These are phyloP conservation scores for Morinoia aosen DNA, from an alignment of 2,888 invertebrate species.

Conservation along the genomic window DNA sequence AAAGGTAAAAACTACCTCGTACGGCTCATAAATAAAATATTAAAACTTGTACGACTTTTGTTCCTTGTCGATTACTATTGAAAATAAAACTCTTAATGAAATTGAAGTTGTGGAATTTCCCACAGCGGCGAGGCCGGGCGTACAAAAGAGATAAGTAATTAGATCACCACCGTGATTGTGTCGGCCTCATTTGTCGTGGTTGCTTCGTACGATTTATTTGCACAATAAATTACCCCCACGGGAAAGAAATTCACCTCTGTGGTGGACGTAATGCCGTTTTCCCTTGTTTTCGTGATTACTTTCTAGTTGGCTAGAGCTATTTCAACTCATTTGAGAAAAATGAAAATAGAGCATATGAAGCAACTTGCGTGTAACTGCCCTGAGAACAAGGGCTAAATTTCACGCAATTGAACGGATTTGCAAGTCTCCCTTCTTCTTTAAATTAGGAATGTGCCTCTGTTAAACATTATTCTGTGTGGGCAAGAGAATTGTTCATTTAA, in stretches of 20 bases:
- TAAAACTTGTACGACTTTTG: too few species aligned
- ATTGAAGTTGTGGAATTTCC: too few species aligned
- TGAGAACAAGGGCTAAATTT: neutral
- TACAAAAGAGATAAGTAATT: constrained; percentile 17
- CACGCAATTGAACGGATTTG: neutral
- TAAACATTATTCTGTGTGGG: neutral
- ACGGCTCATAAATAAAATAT: too few species aligned
- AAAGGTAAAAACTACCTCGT: too few species aligned
- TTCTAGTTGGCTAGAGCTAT: neutral
- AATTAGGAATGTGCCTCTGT: neutral
- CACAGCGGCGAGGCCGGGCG: neutral
- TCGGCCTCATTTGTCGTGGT: neutral
- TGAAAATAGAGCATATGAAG: neutral
- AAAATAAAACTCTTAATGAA: too few species aligned
- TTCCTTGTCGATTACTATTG: too few species aligned
- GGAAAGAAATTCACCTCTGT: neutral
- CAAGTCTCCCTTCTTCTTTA: too few species aligned
- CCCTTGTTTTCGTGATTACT: neutral
- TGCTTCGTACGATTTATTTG: neutral
- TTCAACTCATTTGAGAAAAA: too few species aligned
- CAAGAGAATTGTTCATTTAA: neutral
- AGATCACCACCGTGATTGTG: constrained; percentile 3
- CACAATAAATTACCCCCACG: neutral
- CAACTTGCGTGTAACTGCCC: neutral
- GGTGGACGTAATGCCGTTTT: neutral